phyloP scores from a whole-genome alignment of 2,797 vertebrate species.

The Furcifer pardalis region DNA sequence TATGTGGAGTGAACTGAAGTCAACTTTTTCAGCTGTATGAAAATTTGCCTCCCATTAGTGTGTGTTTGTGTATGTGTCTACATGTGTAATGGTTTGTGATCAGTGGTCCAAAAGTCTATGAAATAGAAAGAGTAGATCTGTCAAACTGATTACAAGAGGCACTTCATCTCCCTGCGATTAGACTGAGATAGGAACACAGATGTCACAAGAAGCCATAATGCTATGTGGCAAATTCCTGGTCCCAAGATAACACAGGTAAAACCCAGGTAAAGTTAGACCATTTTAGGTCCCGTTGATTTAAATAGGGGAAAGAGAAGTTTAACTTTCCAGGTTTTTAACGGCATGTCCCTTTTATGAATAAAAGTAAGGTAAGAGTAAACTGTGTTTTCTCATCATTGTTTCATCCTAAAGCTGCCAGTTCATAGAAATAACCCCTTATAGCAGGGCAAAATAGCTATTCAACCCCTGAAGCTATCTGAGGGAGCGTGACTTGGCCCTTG shows the following conservation, averaged over 20 bases:
- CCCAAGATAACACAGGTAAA: neutral
- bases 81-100: too few species aligned
- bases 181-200: neutral
- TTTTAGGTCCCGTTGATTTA: neutral
- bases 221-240: neutral
- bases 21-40: neutral
- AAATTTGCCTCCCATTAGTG: neutral
- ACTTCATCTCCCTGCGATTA: neutral
- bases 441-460: too few species aligned
- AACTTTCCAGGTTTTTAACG: neutral
- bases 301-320: neutral
- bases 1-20: neutral
- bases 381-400: neutral
- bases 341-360: neutral
- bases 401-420: neutral
- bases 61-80: neutral
- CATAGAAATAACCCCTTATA: neutral
- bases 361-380: neutral
- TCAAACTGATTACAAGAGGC: neutral
- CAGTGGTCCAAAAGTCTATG: too few species aligned
- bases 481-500: too few species aligned
- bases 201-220: neutral
- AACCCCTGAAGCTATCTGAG: too few species aligned
- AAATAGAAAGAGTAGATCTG: too few species aligned
- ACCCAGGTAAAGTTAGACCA: neutral